These are phyloP conservation scores for Apomyelois bistriatella DNA, from an alignment of 2,888 invertebrate genomes.

Conservation along the genomic window DNA sequence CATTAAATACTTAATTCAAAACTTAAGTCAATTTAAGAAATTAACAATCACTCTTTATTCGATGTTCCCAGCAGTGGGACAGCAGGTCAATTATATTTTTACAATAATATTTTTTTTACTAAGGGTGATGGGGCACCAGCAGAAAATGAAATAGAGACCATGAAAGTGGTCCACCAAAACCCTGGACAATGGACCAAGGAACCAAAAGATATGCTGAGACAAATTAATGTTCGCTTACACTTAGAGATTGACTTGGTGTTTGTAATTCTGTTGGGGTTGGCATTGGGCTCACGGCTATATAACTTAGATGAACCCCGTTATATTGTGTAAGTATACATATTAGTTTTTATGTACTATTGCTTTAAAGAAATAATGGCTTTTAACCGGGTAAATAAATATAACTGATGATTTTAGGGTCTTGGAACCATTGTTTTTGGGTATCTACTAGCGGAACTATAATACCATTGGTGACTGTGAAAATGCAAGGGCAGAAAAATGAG, in stretches of 20 bases:
- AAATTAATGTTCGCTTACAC: conserved; percentile 55
- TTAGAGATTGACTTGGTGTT: conserved; percentile 89
- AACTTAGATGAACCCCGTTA: conserved; percentile 90
- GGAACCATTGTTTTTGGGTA: no score
- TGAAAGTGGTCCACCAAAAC: conserved; percentile 5
- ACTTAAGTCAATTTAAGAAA: no score
- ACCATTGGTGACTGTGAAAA: no score
- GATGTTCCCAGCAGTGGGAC: no score
- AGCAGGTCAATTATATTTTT: no score
- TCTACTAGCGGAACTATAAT: no score
- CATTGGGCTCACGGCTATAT: conserved; percentile 89
- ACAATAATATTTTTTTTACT: conserved; percentile 13
- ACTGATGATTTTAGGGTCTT: no score
- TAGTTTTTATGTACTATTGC: neutral
- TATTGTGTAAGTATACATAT: conserved; percentile 88
- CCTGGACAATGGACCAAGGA: neutral
- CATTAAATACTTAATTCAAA: no score
- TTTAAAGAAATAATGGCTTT: no score
- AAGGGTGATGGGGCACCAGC: conserved; percentile 45
- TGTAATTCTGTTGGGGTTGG: conserved; percentile 83
- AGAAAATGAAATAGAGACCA: conserved; percentile 29
- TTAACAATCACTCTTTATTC: no score
- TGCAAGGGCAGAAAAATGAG: no score
- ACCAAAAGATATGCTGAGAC: conserved; percentile 22
- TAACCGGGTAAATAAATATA: no score